These are phyloP conservation scores for Sebastes matsubarae DNA, from an alignment of 2,797 vertebrate species.

Conservation along the genomic window DNA sequence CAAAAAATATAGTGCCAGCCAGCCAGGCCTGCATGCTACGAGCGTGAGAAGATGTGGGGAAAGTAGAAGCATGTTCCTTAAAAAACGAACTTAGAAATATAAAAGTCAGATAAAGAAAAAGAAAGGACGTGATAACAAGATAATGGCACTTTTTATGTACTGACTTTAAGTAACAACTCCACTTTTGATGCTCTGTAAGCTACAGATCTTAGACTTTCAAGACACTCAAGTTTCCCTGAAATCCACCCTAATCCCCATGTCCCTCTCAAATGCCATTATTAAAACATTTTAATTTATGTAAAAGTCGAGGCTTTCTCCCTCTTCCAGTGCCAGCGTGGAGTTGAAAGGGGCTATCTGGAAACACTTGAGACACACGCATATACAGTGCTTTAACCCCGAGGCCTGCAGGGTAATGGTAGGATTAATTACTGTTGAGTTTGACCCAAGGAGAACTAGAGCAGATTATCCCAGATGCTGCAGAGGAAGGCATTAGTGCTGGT, in stretches of 20 bases:
- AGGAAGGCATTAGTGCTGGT: conserved; percentile 68
- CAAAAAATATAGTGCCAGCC: conserved; percentile 60
- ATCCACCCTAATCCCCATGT: conserved; percentile 52
- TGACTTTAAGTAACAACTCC: conserved; percentile 11
- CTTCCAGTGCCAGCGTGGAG: not conserved
- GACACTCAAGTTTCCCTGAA: conserved; percentile 42
- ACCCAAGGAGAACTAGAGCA: conserved; percentile 79
- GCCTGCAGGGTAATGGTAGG: conserved; percentile 68
- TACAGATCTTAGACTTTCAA: conserved; percentile 31
- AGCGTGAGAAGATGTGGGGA: conserved; percentile 38
- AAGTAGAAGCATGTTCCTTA: conserved; percentile 19
- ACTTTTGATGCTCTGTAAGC: not conserved
- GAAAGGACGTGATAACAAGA: not conserved
- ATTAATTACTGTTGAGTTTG: conserved; percentile 82
- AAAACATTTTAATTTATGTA: conserved; percentile 57
- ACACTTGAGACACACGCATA: conserved; percentile 45
- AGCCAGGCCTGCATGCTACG: conserved; percentile 35
- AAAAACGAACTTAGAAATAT: conserved; percentile 8
- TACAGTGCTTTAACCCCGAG: conserved; percentile 53
- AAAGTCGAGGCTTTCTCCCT: conserved; percentile 15
- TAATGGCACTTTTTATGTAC: not conserved
- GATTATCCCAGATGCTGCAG: conserved; percentile 80
- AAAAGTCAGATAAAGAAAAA: not conserved
- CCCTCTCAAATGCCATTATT: conserved; percentile 39
- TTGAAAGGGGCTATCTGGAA: conserved; percentile 43